Base-by-base conservation (phyloP, 2,113 vertebrate genomes). In the Cheirogaleus medius region DNA sequence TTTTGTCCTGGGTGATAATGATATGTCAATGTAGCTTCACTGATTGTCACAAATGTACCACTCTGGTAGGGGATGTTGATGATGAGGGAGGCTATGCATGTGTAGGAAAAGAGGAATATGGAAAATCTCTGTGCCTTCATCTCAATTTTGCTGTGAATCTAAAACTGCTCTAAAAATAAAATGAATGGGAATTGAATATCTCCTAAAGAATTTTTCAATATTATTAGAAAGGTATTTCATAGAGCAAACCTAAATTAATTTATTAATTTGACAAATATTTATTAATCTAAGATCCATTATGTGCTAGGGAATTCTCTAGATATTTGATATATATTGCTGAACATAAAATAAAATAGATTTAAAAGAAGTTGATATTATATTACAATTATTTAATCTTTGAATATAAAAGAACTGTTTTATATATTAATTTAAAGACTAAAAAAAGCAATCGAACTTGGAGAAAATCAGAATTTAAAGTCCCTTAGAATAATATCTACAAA, bases 211-310 rank as follows among this genome's bases (percentile, higher is more conserved):
- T 49, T 6, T 64, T 94, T 87, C 15, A 78, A 27, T 74, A 34
- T 86, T 80, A 47, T 56, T 87, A 1, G 27, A 89, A 39, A 32
- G 20, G 44, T 83, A 37, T 93, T 44, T 84, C 32, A 86, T 17
- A 58, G 49, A 64, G 21, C 54, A 91, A 93, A 76, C 18, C 27
- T n/a, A 91, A 64, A n/a, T 80, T 84, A 90, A 83, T 84, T 58
- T 73, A 78, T 78, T 73, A 87, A 80, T 66, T 92, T 25, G 87
- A 74, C 1, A 90, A 94, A 63, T 42, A 29, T 42, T 64, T 90
- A 69, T 93, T 37, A 71, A 32, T 60, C 56, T 27, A 44, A 44
- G 39, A 74, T 0, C 71, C 34, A 44, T 34, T 63, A 49, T 49
- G 13, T 82, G 44, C 39, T 29, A 66, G 12, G 21, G 44, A 71